These are phyloP conservation scores for Thomomys bottae DNA, from an alignment of 2,113 vertebrate species.

Conservation along the genomic window DNA sequence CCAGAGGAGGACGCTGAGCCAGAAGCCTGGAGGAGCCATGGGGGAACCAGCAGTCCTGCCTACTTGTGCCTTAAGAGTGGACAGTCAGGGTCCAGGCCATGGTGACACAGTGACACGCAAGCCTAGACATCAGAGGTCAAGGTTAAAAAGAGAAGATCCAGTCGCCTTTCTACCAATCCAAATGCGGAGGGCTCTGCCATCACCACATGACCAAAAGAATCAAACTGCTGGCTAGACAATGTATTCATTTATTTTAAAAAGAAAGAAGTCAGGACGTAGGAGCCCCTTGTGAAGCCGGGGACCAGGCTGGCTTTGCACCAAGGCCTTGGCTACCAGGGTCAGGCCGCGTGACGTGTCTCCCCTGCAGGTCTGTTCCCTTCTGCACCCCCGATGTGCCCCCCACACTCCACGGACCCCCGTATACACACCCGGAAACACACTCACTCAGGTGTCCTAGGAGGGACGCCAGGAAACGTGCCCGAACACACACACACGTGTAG, in stretches of 20 bases:
- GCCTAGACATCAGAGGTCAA: not conserved
- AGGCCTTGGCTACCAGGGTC: not conserved
- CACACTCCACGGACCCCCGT: no score
- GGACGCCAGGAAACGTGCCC: not conserved
- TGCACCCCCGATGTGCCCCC: no score
- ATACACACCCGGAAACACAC: no score
- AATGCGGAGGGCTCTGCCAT: not conserved
- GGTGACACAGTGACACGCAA: not conserved
- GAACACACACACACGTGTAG: not conserved
- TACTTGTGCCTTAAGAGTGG: not conserved
- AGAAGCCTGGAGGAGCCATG: not conserved
- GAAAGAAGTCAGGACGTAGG: no score
- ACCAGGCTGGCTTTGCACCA: not conserved
- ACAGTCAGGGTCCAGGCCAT: not conserved
- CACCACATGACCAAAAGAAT: not conserved
- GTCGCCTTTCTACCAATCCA: not conserved
- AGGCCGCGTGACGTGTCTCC: not conserved
- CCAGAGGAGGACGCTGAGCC: slow-evolving; percentile 27
- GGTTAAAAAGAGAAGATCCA: not conserved
- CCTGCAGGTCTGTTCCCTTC: no score
- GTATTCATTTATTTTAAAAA: no score
- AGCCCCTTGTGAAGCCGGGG: not conserved
- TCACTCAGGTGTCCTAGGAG: not conserved
- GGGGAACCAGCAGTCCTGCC: not conserved
- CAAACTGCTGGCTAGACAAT: not conserved